Evolutionary conservation across 2,797 vertebrate genomes (phyloP).

Genomic region (Melanotaenia pygmaea): DNA sequence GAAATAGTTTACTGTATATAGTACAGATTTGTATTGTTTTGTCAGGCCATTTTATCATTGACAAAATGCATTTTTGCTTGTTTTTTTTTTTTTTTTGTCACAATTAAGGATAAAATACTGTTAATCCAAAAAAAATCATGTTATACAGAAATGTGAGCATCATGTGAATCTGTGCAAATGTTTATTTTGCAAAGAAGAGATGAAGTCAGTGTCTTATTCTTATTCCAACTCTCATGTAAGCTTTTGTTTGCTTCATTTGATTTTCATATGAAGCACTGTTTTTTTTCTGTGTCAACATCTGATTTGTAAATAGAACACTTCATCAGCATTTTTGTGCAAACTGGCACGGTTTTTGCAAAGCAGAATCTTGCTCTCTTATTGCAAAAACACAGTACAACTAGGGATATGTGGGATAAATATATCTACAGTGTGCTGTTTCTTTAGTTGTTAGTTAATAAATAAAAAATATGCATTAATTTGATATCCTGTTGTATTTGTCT

Average conservation of each 20-base stretch:
- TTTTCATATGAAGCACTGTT: slow-evolving; percentile 55
- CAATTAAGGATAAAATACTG: slow-evolving; percentile 36
- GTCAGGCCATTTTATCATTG: slow-evolving; percentile 34
- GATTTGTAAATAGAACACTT: slow-evolving; percentile 77
- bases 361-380: slow-evolving; percentile 59
- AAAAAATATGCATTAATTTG: slow-evolving; percentile 81
- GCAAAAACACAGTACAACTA: slow-evolving; percentile 66
- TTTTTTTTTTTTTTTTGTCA: slow-evolving; percentile 35
- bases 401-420: slow-evolving; percentile 74
- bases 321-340: slow-evolving; percentile 67
- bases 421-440: slow-evolving; percentile 76
- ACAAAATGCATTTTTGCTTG: slow-evolving; percentile 40
- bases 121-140: slow-evolving; percentile 33
- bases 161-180: slow-evolving; percentile 47
- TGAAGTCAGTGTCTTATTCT: slow-evolving; percentile 50
- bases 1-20: slow-evolving; percentile 60
- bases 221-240: slow-evolving; percentile 28
- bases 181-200: slow-evolving; percentile 42
- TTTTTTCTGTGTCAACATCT: slow-evolving; percentile 59
- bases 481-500: slow-evolving; percentile 62
- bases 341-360: slow-evolving; percentile 56
- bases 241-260: slow-evolving; percentile 35
- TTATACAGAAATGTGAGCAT: slow-evolving; percentile 47
- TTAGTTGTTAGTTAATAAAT: slow-evolving; percentile 78
- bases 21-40: slow-evolving; percentile 45